Conservation (phyloP, 2,888 invertebrate genomes). For the Polydrusus cervinus region DNA sequence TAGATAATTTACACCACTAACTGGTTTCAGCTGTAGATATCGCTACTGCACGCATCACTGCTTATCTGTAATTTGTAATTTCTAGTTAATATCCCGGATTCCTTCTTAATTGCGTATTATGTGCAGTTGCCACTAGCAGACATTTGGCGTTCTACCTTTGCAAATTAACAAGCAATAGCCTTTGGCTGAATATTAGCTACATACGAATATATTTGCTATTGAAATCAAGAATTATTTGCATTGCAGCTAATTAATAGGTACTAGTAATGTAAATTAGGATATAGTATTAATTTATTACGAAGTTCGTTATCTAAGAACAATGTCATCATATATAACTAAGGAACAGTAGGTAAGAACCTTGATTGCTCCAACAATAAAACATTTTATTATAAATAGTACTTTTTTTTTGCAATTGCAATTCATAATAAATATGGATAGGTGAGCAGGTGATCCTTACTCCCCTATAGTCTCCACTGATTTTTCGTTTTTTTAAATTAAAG, state of each 20-base stretch:
- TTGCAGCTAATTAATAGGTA: neutral
- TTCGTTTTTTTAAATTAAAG: too few relatives aligned
- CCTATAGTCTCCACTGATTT: too few relatives aligned
- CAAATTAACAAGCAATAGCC: slow-evolving; percentile 16
- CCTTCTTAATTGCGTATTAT: slow-evolving; percentile 36
- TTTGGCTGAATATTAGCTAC: slow-evolving; percentile 16
- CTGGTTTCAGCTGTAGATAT: slow-evolving; percentile 18
- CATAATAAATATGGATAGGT: too few relatives aligned
- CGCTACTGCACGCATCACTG: slow-evolving; percentile 17
- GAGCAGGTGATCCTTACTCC: too few relatives aligned
- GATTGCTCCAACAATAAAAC: slow-evolving; percentile 9
- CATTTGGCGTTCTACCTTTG: slow-evolving; percentile 25
- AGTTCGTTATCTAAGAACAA: slow-evolving; percentile 2
- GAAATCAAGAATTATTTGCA: slow-evolving; percentile 12
- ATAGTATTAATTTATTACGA: slow-evolving; percentile 18
- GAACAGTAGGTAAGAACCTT: neutral
- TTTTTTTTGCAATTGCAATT: neutral
- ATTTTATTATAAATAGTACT: neutral
- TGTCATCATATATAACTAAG: slow-evolving; percentile 7
- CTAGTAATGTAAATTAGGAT: slow-evolving; percentile 5
- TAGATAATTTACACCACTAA: slow-evolving; percentile 22
- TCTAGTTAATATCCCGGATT: slow-evolving; percentile 33
- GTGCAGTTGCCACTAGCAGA: slow-evolving; percentile 21
- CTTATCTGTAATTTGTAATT: slow-evolving; percentile 28
- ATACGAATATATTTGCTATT: slow-evolving; percentile 1